These are phyloP conservation scores for Onthophagus taurus DNA, from an alignment of 1,140 invertebrate genomes.

Conservation along the genomic window DNA sequence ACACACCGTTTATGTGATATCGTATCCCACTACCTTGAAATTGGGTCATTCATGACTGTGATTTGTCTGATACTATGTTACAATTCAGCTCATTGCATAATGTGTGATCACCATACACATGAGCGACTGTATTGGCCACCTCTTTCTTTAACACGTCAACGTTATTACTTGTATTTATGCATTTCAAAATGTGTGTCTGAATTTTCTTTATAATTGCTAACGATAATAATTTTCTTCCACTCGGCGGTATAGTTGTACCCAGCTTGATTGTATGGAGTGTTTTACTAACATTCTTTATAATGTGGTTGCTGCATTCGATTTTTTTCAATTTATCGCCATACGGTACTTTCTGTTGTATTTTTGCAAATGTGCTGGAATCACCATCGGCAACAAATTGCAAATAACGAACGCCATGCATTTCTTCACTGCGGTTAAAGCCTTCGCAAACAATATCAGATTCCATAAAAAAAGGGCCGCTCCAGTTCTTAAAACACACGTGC, in stretches of 20 bases:
- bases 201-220: neutral
- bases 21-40: neutral
- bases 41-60: neutral
- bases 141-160: neutral
- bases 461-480: conserved; percentile 34
- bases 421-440: conserved; percentile 33
- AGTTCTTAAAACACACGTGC: conserved; percentile 34
- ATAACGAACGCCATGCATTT: conserved; percentile 37
- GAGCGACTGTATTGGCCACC: neutral
- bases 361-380: conserved; percentile 34
- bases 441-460: conserved; percentile 35
- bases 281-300: conserved; percentile 4
- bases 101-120: conserved; percentile 5
- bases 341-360: neutral
- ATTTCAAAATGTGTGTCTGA: neutral
- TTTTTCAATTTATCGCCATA: conserved; percentile 1
- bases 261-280: neutral
- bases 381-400: conserved; percentile 37
- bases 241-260: neutral
- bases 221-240: neutral
- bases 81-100: neutral
- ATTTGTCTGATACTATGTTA: neutral
- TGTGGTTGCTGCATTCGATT: conserved; percentile 6
- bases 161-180: neutral
- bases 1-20: neutral